Conservation (phyloP, 2,113 vertebrate genomes). For the Rattus rattus region DNA sequence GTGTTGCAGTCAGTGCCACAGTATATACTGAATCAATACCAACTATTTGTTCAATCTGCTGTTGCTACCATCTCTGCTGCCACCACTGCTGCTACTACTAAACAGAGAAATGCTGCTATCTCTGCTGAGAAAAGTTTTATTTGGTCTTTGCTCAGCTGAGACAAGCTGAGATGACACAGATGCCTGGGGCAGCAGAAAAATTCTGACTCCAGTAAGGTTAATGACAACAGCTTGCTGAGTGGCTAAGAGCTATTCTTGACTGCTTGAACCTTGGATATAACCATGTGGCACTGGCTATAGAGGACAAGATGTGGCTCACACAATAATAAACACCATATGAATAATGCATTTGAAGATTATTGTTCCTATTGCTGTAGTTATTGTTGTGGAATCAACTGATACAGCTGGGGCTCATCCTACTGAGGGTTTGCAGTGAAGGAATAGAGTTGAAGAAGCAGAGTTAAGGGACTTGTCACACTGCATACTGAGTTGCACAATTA, state of each 20-base stretch:
- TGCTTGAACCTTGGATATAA: slow-evolving; percentile 86
- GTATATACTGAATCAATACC: slow-evolving; percentile 93
- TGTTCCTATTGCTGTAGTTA: slow-evolving; percentile 76
- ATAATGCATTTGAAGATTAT: slow-evolving; percentile 42
- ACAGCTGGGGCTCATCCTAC: slow-evolving; percentile 85
- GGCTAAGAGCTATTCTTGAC: slow-evolving; percentile 88
- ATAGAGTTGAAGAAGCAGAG: slow-evolving; percentile 84
- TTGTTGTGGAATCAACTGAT: slow-evolving; percentile 87
- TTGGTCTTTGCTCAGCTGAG: slow-evolving; percentile 91
- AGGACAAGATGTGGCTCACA: slow-evolving; percentile 85
- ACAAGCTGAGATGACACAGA: slow-evolving; percentile 91
- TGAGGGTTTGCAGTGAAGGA: slow-evolving; percentile 89
- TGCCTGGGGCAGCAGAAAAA: slow-evolving; percentile 91
- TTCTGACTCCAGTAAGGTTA: slow-evolving; percentile 90
- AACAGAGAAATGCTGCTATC: slow-evolving; percentile 87
- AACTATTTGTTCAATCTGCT: slow-evolving; percentile 90
- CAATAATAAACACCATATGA: slow-evolving; percentile 20
- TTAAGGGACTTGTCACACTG: slow-evolving; percentile 85
- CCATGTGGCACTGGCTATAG: slow-evolving; percentile 89
- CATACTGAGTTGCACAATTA: slow-evolving; percentile 90
- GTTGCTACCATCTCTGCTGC: slow-evolving; percentile 83
- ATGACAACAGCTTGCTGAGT: slow-evolving; percentile 92
- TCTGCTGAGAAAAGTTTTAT: slow-evolving; percentile 91
- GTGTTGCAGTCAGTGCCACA: slow-evolving; percentile 87
- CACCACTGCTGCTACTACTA: slow-evolving; percentile 62